Conservation (phyloP, 1,140 invertebrate genomes). For the Zaprionus davidi region DNA sequence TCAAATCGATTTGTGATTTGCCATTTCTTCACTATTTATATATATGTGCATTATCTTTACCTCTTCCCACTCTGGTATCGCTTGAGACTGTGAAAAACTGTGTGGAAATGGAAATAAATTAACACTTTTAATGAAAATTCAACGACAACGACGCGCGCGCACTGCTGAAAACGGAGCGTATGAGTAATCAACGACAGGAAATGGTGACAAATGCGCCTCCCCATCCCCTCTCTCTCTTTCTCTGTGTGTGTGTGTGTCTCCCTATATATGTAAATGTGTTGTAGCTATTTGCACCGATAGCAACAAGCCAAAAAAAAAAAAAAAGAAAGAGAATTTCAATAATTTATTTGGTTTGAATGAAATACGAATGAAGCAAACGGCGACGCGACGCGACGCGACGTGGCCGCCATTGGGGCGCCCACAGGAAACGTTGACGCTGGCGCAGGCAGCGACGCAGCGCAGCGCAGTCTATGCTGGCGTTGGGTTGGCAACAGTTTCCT, state of each 20-base stretch:
- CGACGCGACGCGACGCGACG: slow-evolving; percentile 40
- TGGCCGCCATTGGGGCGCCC: slow-evolving; percentile 78
- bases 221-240: background rate
- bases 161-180: slow-evolving; percentile 67
- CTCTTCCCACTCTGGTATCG: background rate
- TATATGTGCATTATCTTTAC: no score
- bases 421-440: slow-evolving; percentile 69
- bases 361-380: slow-evolving; percentile 63
- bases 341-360: slow-evolving; percentile 82
- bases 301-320: slow-evolving; percentile 68
- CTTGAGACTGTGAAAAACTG: background rate
- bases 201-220: slow-evolving; percentile 74
- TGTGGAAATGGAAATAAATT: slow-evolving; percentile 80
- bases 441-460: slow-evolving; percentile 36
- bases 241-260: slow-evolving; percentile 21
- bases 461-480: slow-evolving; percentile 27
- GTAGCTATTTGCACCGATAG: slow-evolving; percentile 82
- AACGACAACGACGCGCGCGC: slow-evolving; percentile 22
- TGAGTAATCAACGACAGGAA: slow-evolving; percentile 81
- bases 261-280: slow-evolving; percentile 69
- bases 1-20: background rate
- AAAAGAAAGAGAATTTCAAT: slow-evolving; percentile 67
- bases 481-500: slow-evolving; percentile 78
- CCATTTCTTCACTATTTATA: background rate
- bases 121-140: slow-evolving; percentile 81